Conservation (phyloP, 2,888 invertebrate genomes). For the Troides oblongomaculatus region DNA sequence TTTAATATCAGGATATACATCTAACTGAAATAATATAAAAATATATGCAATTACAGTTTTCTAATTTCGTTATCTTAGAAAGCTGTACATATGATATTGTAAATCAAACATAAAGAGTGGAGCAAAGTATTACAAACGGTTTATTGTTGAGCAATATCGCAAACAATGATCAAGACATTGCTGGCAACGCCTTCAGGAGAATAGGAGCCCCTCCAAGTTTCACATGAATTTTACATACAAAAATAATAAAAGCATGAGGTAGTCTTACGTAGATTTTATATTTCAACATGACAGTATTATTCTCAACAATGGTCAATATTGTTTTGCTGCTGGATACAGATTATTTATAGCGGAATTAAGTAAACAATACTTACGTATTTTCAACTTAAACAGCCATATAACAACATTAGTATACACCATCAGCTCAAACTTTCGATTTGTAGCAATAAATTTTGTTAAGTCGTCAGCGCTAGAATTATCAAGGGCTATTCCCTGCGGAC, state of each 20-base stretch:
- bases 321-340: slow-evolving; percentile 43
- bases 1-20: no score
- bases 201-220: slow-evolving; percentile 69
- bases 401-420: slow-evolving; percentile 33
- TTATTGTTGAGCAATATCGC: slow-evolving; percentile 53
- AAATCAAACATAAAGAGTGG: not conserved
- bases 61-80: not conserved
- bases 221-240: slow-evolving; percentile 64
- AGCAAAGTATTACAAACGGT: not conserved
- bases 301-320: slow-evolving; percentile 48
- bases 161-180: slow-evolving; percentile 58
- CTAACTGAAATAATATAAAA: no score
- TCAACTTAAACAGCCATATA: slow-evolving; percentile 36
- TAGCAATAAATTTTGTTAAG: slow-evolving; percentile 48
- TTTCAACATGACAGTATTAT: slow-evolving; percentile 48
- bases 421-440: slow-evolving; percentile 62
- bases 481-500: slow-evolving; percentile 65
- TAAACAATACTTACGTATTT: slow-evolving; percentile 52
- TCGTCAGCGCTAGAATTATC: slow-evolving; percentile 30
- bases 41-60: no score
- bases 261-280: slow-evolving; percentile 46
- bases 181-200: slow-evolving; percentile 50
- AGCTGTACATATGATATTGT: not conserved
- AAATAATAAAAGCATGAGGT: slow-evolving; percentile 53
- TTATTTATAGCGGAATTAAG: slow-evolving; percentile 53